A percentile compares a stretch with the other conserved stretches of the same genome.
phyloP scores from a whole-genome alignment of 1,140 invertebrate genomes.

The Drosophila cardini region DNA sequence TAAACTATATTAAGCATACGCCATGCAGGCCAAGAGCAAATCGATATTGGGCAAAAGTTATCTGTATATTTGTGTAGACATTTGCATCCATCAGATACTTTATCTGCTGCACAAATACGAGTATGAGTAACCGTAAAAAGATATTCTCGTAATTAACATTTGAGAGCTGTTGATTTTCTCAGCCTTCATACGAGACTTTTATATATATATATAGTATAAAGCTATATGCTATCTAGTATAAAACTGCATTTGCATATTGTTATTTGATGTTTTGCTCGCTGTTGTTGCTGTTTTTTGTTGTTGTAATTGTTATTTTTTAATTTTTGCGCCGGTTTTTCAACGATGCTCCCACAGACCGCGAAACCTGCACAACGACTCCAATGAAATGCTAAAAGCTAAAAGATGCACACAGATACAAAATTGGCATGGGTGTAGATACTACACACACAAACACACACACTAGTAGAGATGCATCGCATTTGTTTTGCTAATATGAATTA shows the following conservation, averaged over 20 bases:
- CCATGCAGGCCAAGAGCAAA: constrained; percentile 15
- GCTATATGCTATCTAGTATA: constrained; percentile 23
- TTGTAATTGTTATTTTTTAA: constrained; percentile 41
- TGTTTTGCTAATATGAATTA: constrained; percentile 82
- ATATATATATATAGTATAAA: constrained; percentile 2
- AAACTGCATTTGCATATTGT: constrained; percentile 53
- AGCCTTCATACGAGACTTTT: constrained; percentile 73
- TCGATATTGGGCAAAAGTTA: constrained; percentile 16
- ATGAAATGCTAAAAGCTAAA: constrained; percentile 80
- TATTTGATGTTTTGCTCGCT: constrained; percentile 7
- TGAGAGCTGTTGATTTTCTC: constrained; percentile 79
- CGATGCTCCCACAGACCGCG: constrained; percentile 77
- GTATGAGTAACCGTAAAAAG: constrained; percentile 21
- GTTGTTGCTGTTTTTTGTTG: constrained; percentile 14
- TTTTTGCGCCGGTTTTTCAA: constrained; percentile 69
- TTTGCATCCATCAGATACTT: constrained; percentile 48
- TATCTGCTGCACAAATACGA: constrained; percentile 24
- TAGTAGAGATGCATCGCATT: constrained; percentile 56
- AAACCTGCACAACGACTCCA: constrained; percentile 77
- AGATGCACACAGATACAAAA: constrained; percentile 43
- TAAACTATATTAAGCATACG: constrained; percentile 21
- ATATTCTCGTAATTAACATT: constrained; percentile 80
- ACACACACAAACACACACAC: constrained; percentile 40
- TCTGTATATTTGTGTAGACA: not conserved
- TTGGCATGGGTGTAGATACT: constrained; percentile 1